These are phyloP conservation scores for Apodemia mormo DNA, from an alignment of 2,888 invertebrate species.

Conservation along the genomic window DNA sequence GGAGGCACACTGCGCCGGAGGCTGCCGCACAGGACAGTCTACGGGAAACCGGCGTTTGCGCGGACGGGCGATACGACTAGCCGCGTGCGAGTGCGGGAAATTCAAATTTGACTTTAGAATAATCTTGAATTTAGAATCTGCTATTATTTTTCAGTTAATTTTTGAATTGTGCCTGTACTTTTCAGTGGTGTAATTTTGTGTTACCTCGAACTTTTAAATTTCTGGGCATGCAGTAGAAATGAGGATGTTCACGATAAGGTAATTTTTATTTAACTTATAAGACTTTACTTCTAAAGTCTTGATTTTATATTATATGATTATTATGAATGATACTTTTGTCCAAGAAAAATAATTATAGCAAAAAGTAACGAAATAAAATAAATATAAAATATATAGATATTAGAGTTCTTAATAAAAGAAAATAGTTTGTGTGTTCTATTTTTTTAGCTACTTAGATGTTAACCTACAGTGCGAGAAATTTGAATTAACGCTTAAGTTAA, in stretches of 20 bases:
- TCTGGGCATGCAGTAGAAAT: constrained; percentile 69
- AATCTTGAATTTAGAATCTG: constrained; percentile 24
- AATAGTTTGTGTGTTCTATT: no score
- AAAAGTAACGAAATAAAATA: no score
- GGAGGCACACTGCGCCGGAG: constrained; percentile 57
- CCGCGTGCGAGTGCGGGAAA: constrained; percentile 57
- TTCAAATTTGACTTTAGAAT: constrained; percentile 47
- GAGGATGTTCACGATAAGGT: constrained; percentile 69
- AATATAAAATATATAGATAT: no score
- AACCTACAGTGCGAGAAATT: no score
- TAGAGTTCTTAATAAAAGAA: no score
- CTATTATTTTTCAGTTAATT: constrained; percentile 37
- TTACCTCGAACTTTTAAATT: constrained; percentile 44
- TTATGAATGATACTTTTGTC: no score
- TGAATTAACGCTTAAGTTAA: no score
- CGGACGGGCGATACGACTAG: constrained; percentile 42
- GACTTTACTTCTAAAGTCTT: neutral
- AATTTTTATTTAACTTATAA: constrained; percentile 21
- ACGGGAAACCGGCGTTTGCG: constrained; percentile 59
- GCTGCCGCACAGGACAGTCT: constrained; percentile 51
- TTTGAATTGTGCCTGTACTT: constrained; percentile 47
- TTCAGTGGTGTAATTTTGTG: constrained; percentile 56
- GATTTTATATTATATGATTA: no score
- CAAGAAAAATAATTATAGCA: no score
- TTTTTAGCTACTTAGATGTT: no score